A percentile compares a stretch with the other conserved stretches of the same genome.
Evolutionary conservation across 2,888 invertebrate species (phyloP).

Genomic region (Epsilonema sp.): DNA sequence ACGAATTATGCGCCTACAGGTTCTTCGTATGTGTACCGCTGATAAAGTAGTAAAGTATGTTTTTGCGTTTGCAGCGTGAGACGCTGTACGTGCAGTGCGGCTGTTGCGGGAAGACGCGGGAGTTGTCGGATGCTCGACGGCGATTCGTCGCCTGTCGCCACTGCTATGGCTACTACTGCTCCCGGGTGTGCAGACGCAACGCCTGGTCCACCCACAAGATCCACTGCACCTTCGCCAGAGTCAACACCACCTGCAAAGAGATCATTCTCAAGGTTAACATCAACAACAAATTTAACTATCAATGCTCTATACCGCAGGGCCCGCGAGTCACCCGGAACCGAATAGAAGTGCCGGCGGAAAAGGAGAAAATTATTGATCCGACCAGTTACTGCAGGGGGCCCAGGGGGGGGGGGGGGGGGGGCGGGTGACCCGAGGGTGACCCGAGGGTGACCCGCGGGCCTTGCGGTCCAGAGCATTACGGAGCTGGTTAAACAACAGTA

Average conservation of each 20-base stretch:
- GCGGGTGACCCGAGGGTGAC: no score
- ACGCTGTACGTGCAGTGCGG: constrained; percentile 23
- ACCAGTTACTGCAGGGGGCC: background rate
- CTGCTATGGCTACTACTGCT: constrained; percentile 82
- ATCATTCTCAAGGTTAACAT: constrained; percentile 31
- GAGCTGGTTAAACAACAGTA: no score
- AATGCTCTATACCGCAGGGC: no score
- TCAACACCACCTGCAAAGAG: constrained; percentile 61
- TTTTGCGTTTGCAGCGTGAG: constrained; percentile 11
- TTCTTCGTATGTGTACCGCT: no score
- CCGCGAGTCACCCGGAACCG: background rate
- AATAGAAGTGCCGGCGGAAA: no score
- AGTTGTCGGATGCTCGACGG: constrained; percentile 49
- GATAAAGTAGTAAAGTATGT: no score
- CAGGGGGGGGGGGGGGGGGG: background rate
- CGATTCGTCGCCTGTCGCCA: constrained; percentile 78
- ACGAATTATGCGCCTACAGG: no score
- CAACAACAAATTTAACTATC: background rate
- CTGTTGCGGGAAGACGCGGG: constrained; percentile 24
- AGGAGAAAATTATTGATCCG: no score
- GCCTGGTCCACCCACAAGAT: constrained; percentile 85
- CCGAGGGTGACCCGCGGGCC: no score
- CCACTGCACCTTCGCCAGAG: constrained; percentile 68
- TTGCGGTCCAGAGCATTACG: no score
- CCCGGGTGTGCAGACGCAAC: constrained; percentile 62